These are phyloP conservation scores for Lordiphosa clarofinis DNA, from an alignment of 1,140 invertebrate genomes.

Conservation along the genomic window DNA sequence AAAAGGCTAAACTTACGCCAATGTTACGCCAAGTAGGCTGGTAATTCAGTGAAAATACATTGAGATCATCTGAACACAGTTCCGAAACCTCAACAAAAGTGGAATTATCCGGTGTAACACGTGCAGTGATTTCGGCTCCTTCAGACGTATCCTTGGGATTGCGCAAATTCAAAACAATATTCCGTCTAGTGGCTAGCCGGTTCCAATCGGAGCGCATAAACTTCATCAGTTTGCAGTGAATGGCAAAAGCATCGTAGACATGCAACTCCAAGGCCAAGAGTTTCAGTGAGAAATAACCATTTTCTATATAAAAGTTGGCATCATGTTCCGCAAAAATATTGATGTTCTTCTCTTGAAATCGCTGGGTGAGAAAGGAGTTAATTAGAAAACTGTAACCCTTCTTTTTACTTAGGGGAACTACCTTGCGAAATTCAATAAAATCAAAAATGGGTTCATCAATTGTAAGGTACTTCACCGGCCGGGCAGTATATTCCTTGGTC, in stretches of 20 bases:
- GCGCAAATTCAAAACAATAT: conserved; percentile 47
- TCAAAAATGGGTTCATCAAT: conserved; percentile 56
- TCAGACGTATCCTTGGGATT: conserved; percentile 34
- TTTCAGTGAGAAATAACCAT: conserved; percentile 69
- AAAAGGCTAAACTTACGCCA: conserved; percentile 27
- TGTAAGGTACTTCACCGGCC: conserved; percentile 42
- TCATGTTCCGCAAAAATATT: conserved; percentile 69
- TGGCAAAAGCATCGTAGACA: conserved; percentile 51
- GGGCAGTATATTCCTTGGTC: conserved; percentile 31
- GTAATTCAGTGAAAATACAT: conserved; percentile 38
- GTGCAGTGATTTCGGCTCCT: conserved; percentile 20
- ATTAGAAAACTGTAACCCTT: background rate
- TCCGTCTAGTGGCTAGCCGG: conserved; percentile 55
- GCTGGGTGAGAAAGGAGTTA: conserved; percentile 11
- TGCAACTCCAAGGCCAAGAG: conserved; percentile 63
- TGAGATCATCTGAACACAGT: conserved; percentile 44
- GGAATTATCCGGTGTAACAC: conserved; percentile 57
- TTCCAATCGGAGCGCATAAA: conserved; percentile 60
- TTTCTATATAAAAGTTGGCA: conserved; percentile 64
- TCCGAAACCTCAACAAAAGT: conserved; percentile 68
- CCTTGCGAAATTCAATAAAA: conserved; percentile 53
- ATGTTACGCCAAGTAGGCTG: conserved; percentile 62
- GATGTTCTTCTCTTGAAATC: conserved; percentile 52
- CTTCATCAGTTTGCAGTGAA: conserved; percentile 52
- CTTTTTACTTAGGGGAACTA: background rate